These are phyloP conservation scores for Nothoprocta perdicaria DNA, from an alignment of 2,113 vertebrate genomes.

Conservation along the genomic window DNA sequence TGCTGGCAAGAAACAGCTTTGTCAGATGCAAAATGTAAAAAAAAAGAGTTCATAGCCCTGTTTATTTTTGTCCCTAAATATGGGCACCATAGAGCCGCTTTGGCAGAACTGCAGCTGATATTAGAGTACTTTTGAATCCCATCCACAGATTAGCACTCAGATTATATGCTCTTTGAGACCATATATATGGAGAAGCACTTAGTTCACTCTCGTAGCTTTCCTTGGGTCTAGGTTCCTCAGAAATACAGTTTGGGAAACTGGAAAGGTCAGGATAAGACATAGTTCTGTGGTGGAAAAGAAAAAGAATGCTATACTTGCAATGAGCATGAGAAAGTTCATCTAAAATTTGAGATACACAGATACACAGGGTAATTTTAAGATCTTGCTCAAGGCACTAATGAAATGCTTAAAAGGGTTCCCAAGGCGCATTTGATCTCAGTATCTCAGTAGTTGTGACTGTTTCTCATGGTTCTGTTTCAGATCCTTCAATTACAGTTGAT, in stretches of 20 bases:
- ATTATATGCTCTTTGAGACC: background rate
- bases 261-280: background rate
- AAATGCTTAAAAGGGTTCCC: background rate
- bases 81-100: background rate
- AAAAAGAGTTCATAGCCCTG: background rate
- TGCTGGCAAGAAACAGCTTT: background rate
- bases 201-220: background rate
- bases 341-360: background rate
- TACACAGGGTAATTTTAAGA: background rate
- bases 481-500: background rate
- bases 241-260: background rate
- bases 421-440: background rate
- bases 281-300: background rate
- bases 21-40: background rate
- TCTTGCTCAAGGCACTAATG: background rate
- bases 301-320: background rate
- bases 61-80: constrained; percentile 11
- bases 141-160: background rate
- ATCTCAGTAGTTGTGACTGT: background rate
- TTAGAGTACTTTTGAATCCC: background rate
- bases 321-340: background rate
- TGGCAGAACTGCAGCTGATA: background rate
- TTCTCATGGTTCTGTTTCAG: background rate
- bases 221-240: background rate
- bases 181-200: background rate